phyloP scores from a whole-genome alignment of 1,140 invertebrate species.

The Drosophila guanche region DNA sequence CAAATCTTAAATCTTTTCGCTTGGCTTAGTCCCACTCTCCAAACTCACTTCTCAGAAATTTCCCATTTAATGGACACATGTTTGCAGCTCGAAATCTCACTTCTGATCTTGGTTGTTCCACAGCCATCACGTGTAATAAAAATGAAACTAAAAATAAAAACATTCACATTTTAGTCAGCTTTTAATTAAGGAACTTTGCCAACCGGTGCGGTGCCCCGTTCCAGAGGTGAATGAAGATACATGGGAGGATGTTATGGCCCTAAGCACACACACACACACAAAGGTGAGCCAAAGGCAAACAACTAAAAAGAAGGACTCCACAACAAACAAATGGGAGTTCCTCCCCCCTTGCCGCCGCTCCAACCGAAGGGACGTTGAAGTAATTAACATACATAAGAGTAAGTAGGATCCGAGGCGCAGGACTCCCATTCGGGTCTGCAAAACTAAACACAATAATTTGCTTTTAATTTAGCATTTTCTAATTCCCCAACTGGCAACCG shows the following conservation, averaged over 20 bases:
- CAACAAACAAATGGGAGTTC: conserved; percentile 25
- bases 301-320: conserved; percentile 48
- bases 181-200: conserved; percentile 69
- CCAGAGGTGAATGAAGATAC: conserved; percentile 16
- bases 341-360: conserved; percentile 5
- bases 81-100: background rate
- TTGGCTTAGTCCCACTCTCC: too few relatives aligned
- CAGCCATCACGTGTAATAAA: conserved; percentile 14
- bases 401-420: conserved; percentile 33
- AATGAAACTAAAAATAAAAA: conserved; percentile 25
- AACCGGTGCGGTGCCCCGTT: conserved; percentile 6
- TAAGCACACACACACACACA: conserved; percentile 21
- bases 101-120: background rate
- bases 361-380: conserved; percentile 24
- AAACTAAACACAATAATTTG: conserved; percentile 75
- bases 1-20: too few relatives aligned
- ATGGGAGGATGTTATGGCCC: background rate
- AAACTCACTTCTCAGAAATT: background rate
- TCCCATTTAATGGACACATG: too few relatives aligned
- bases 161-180: conserved; percentile 53
- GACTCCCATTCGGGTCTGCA: conserved; percentile 20
- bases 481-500: conserved; percentile 39
- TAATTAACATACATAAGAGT: conserved; percentile 58
- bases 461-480: conserved; percentile 76
- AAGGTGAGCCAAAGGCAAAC: conserved; percentile 37